These are phyloP conservation scores for Anabacerthia variegaticeps DNA, from an alignment of 2,797 vertebrate species.

Conservation along the genomic window DNA sequence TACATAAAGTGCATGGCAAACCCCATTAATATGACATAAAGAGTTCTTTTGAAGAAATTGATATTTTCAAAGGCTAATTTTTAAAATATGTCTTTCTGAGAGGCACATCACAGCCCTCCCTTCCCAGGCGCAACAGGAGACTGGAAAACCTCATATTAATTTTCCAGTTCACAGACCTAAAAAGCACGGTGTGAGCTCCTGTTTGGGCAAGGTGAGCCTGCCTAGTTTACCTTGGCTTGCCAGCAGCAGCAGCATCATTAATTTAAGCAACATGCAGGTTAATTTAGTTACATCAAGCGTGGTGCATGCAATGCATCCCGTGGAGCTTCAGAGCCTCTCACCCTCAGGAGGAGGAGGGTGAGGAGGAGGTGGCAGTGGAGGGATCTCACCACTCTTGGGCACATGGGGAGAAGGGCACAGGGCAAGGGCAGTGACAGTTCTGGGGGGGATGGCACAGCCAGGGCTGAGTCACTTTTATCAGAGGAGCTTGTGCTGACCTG, in stretches of 20 bases:
- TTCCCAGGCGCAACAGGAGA: background rate
- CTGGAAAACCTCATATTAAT: constrained; percentile 21
- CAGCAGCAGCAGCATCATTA: background rate
- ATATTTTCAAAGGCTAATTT: background rate
- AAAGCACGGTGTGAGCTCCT: background rate
- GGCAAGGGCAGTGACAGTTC: background rate
- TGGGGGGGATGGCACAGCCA: background rate
- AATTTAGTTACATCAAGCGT: background rate
- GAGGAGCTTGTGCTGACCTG: background rate
- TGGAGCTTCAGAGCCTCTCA: background rate
- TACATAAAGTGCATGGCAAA: constrained; percentile 7
- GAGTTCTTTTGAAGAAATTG: background rate
- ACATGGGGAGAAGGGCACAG: rapidly evolving
- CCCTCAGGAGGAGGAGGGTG: background rate
- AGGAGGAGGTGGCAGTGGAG: rapidly evolving
- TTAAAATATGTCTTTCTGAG: background rate
- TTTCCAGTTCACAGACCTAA: constrained; percentile 46
- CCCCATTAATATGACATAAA: background rate
- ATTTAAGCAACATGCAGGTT: background rate
- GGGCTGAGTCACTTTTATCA: background rate
- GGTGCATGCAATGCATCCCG: background rate
- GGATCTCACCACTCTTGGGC: background rate
- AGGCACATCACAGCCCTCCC: background rate
- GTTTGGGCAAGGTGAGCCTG: background rate
- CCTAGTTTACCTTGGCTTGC: background rate